Evolutionary conservation across 2,888 invertebrate genomes (phyloP).

Genomic region (Ferrisia virgata): DNA sequence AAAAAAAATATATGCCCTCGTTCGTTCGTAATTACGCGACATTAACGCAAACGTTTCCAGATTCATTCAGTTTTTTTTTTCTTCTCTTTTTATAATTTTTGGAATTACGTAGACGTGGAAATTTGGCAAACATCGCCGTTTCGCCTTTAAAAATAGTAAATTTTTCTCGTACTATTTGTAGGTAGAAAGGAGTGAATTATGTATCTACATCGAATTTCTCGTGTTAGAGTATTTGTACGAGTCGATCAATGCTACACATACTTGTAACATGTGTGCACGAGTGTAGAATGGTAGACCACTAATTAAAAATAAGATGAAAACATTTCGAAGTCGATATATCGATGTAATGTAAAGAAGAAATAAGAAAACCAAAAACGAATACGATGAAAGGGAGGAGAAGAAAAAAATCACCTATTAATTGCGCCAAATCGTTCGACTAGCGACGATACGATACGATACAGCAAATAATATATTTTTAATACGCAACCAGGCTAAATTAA

Average conservation of each 20-base stretch:
- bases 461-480: conserved; percentile 20
- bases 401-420: not conserved
- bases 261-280: too few species aligned
- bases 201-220: not conserved
- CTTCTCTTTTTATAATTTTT: not conserved
- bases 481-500: conserved; percentile 28
- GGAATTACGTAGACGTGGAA: not conserved
- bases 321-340: too few species aligned
- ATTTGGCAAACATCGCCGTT: not conserved
- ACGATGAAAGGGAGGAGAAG: not conserved
- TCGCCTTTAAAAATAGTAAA: conserved; percentile 1
- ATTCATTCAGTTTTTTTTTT: not conserved
- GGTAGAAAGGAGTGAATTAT: too few species aligned
- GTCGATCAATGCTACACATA: not conserved
- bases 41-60: not conserved
- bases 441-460: not conserved
- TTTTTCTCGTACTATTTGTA: not conserved
- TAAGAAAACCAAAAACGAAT: not conserved
- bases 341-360: not conserved
- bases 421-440: not conserved
- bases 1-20: not conserved
- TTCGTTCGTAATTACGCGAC: not conserved
- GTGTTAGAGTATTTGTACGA: not conserved
- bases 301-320: too few species aligned
- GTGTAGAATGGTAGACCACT: too few species aligned